Conservation (phyloP, 92 coral and sea anemone genomes). For the Heliopora coerulea region DNA sequence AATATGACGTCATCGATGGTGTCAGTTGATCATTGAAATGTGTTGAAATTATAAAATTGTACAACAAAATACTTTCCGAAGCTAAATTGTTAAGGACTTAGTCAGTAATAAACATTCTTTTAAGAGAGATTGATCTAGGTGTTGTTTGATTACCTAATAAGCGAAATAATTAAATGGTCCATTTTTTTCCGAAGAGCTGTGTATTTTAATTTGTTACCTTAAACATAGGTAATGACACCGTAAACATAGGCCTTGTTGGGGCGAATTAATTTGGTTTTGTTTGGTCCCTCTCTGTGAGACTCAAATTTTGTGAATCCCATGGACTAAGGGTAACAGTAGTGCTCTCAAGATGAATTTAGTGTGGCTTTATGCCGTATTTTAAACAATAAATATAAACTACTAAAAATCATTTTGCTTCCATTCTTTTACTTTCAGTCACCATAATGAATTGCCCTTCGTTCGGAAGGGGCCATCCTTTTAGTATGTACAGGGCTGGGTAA, state of each 20-base stretch:
- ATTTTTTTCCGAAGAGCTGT: constrained; percentile 3
- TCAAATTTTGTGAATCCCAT: constrained; percentile 17
- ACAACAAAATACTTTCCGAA: constrained; percentile 4
- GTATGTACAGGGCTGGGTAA: too few relatives aligned
- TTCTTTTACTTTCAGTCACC: too few relatives aligned
- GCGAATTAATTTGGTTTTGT: neutral
- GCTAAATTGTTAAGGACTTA: constrained; percentile 1
- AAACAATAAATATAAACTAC: too few relatives aligned
- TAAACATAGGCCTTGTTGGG: constrained; percentile 12
- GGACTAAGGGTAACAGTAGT: too few relatives aligned
- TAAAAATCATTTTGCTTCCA: too few relatives aligned
- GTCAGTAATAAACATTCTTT: too few relatives aligned
- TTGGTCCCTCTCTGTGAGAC: neutral
- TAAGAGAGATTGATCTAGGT: neutral
- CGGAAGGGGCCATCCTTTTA: too few relatives aligned
- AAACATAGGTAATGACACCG: neutral
- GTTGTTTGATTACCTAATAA: constrained; percentile 1
- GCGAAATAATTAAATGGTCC: neutral
- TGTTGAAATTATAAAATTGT: constrained; percentile 12
- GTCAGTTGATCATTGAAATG: neutral
- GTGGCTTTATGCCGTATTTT: too few relatives aligned
- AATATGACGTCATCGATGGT: constrained; percentile 14
- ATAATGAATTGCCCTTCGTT: too few relatives aligned
- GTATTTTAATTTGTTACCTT: neutral
- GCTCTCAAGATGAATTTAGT: too few relatives aligned